phyloP scores from a whole-genome alignment of 2,797 vertebrate species.

The Hoplostethus atlanticus region DNA sequence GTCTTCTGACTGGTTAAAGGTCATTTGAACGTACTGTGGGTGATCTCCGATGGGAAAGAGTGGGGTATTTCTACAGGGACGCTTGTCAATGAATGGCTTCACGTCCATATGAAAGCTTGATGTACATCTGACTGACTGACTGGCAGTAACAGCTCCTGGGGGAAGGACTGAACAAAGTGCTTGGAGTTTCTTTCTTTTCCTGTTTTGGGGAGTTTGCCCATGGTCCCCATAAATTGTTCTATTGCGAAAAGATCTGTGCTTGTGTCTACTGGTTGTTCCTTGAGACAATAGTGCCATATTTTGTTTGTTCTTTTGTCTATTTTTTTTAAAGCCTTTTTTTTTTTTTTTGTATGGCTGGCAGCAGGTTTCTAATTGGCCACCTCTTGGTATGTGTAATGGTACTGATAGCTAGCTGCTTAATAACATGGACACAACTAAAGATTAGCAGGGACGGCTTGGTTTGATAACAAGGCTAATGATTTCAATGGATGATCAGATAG shows the following conservation, averaged over 20 bases:
- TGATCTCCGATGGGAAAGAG: slow-evolving; percentile 35
- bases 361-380: slow-evolving; percentile 79
- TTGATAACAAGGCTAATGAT: slow-evolving; percentile 55
- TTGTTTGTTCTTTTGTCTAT: slow-evolving; percentile 53
- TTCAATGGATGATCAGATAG: slow-evolving; percentile 47
- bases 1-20: slow-evolving; percentile 12
- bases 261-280: slow-evolving; percentile 78
- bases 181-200: slow-evolving; percentile 36
- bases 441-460: slow-evolving; percentile 58
- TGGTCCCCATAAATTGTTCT: slow-evolving; percentile 57
- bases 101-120: slow-evolving; percentile 43
- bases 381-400: slow-evolving; percentile 75
- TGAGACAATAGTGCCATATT: slow-evolving; percentile 85
- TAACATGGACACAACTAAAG: slow-evolving; percentile 64
- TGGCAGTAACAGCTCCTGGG: slow-evolving; percentile 48
- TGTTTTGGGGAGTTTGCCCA: slow-evolving; percentile 48
- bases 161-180: slow-evolving; percentile 56
- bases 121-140: slow-evolving; percentile 55
- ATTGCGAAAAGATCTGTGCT: slow-evolving; percentile 61
- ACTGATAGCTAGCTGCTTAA: slow-evolving; percentile 79
- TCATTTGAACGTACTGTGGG: slow-evolving; percentile 37
- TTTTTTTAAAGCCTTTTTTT: slow-evolving; percentile 68
- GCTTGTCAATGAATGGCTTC: slow-evolving; percentile 37
- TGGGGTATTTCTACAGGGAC: slow-evolving; percentile 35
- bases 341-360: slow-evolving; percentile 58